Evolutionary conservation across 2,888 invertebrate genomes (phyloP).

Genomic region (Philonicus albiceps): DNA sequence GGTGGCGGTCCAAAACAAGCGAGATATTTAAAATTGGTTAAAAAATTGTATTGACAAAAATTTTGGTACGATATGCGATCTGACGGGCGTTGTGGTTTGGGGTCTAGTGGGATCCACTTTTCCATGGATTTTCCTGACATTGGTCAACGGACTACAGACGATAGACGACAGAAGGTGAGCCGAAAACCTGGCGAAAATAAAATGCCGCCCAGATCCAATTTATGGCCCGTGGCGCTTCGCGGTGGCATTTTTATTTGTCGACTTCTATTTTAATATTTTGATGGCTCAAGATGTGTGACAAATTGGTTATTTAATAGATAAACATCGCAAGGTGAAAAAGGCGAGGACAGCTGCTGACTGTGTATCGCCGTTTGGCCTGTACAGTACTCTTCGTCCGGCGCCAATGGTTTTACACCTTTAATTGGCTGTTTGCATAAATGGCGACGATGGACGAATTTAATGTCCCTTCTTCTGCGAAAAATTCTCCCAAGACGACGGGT

Average conservation of each 20-base stretch:
- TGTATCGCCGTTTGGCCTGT: not conserved
- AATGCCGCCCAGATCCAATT: not conserved
- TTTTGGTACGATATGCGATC: not conserved
- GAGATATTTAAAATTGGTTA: constrained; percentile 4
- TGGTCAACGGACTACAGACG: not conserved
- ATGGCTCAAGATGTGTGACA: not conserved
- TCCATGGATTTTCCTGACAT: not conserved
- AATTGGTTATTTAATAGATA: constrained; percentile 23
- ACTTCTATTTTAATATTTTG: not conserved
- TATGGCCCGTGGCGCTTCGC: not conserved
- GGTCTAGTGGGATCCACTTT: not conserved
- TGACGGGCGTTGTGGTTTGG: not conserved
- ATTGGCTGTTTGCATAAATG: constrained; percentile 8
- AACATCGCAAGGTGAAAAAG: constrained; percentile 11
- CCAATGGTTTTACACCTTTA: constrained; percentile 13
- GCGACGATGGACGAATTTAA: not conserved
- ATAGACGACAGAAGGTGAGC: not conserved
- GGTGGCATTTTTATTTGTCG: not conserved
- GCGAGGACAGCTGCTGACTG: not conserved
- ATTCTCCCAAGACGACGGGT: not conserved
- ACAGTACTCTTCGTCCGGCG: not conserved
- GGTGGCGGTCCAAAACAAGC: not conserved
- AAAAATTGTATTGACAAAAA: constrained; percentile 12
- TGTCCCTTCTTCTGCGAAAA: not conserved
- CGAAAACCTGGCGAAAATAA: not conserved